Evolutionary conservation across 2,797 vertebrate genomes (phyloP), one percentile per base, ranked within the genome.

Genomic region (Peromyscus nudipes): DNA sequence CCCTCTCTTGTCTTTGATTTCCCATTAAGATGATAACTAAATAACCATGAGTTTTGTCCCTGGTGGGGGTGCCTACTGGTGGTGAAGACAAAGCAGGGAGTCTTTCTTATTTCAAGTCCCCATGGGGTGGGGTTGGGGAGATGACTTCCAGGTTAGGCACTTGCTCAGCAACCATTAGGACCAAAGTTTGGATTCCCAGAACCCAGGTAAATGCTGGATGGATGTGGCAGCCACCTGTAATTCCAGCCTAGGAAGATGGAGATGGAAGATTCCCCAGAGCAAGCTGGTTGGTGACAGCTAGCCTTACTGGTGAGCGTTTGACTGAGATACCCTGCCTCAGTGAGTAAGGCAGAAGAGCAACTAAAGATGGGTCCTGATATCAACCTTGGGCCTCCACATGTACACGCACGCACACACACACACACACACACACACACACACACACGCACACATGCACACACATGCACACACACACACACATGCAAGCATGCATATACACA

Each of bases 361-460:
- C 62, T 85, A 11, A 34, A 29, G 60, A 46, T 31, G 27, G 57
- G 1, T 64, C 60, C 81, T 83, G 57, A 83, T 29, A 40, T 83
- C 8, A 64, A 34, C 17, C 40, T 21, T 84, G 40, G 29, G 40
- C 14, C 27, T 27, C 8, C 14, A 21, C 16, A 31, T 1, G 1
- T 4, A 16, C 7, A 12, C 3, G 5, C 1, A 9, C 43, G 4
- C 0, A 4, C 21, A n/a, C 79, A 14, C 73, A 7, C 40, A 43
- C 37, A 43, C 73, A 27, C 73, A 46, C 2, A 6, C 25, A 27
- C 73, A 73, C 19, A 11, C 9, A 69, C 34, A 19, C 6, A 67
- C 64, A 31, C 29, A 65, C 64, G 31, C 64, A 65, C 64, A 11
- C 64, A 65, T 2, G 17, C 49, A 52, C 6, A 19, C 13, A n/a